A percentile compares a stretch with the other conserved stretches of the same genome.
Conservation (phyloP, 2,888 invertebrate genomes). For the Troides oblongomaculatus region DNA sequence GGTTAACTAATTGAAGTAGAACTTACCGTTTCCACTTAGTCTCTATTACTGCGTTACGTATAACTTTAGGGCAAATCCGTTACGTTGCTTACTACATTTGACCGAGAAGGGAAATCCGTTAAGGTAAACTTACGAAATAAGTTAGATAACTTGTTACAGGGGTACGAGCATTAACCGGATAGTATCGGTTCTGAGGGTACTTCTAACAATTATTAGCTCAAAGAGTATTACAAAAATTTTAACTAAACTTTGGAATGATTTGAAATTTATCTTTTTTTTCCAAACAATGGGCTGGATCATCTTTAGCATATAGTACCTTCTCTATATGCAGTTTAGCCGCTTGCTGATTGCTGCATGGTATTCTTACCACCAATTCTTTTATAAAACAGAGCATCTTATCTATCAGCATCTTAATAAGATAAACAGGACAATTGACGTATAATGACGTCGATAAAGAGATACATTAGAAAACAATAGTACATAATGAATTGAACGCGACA, state of each 20-base stretch:
- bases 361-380: too few species aligned
- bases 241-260: too few species aligned
- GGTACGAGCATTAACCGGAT: constrained; percentile 23
- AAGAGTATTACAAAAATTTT: too few species aligned
- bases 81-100: constrained; percentile 23
- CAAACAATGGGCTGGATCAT: too few species aligned
- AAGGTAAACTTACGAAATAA: constrained; percentile 36
- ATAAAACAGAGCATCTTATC: too few species aligned
- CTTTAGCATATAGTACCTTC: too few species aligned
- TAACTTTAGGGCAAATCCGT: constrained; percentile 4
- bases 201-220: not conserved
- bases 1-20: too few species aligned
- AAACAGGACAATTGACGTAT: not conserved
- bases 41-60: constrained; percentile 5
- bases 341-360: too few species aligned
- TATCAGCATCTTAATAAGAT: too few species aligned
- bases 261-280: too few species aligned
- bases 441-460: not conserved
- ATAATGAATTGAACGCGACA: not conserved
- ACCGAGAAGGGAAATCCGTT: constrained; percentile 60
- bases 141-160: constrained; percentile 30
- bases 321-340: too few species aligned
- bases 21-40: not conserved
- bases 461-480: not conserved
- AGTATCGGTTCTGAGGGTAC: not conserved